Base-by-base conservation (phyloP, 92 coral and sea anemone species). In the Meandrina meandrites region DNA sequence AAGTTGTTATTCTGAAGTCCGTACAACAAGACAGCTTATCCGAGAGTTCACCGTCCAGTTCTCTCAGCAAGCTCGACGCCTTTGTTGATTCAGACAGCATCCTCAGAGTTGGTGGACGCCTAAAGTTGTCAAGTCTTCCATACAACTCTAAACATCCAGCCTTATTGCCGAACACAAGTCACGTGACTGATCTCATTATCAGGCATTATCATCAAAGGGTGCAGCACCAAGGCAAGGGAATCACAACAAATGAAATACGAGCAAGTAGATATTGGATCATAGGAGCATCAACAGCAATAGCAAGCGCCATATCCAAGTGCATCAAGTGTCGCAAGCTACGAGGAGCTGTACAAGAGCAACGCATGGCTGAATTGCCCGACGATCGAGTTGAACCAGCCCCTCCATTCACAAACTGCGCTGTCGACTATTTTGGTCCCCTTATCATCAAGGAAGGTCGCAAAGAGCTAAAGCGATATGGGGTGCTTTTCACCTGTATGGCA, bases 91-190 rank as follows among this genome's bases (percentile, higher is more conserved):
- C 73, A n/a, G 37, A 81, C 57, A 76, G 87, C 27, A 19, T 87
- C 19, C 17, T 69, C 78, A 47, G 86, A 72, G 86, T 87, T 68
- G 81, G 90, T 28, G 86, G 86, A 87, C 67, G 81, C 27, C 58
- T 81, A 22, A 27, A 53, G 28, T 16, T 24, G 27, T 84, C 87
- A 28, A 58, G 71, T 22, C 28, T 73, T 53, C 82, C 32, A 11
- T 62, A 73, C 56, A 17, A 45, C 1, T 84, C 81, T 16, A 42
- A 42, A 28, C 87, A 84, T 80, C 87, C 87, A 32, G 80, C 80
- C 21, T 12, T 84, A 9, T 37, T 84, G 53, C 87, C 87, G 15
- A 72, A 75, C 37, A 48, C 51, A 13, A 51, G 87, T 75, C 87
- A 84, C 22, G 78, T 84, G 66, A 84, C 87, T 24, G 81, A 84